Evolutionary conservation across 2,797 vertebrate species (phyloP), one percentile per base, ranked within the genome.

Genomic region (Sandelia bainsii): DNA sequence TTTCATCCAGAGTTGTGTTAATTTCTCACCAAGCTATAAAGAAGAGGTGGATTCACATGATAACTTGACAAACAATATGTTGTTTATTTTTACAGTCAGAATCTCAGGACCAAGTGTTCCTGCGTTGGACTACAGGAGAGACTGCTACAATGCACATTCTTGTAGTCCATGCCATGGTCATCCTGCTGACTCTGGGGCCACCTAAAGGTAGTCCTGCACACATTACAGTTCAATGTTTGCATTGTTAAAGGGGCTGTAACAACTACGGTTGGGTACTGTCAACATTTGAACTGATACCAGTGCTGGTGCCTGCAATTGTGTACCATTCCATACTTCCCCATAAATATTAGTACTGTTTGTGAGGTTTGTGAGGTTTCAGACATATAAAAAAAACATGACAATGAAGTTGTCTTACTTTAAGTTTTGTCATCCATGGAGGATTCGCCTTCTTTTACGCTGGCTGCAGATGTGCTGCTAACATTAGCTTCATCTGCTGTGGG

Each of bases 121-220:
- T 99, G 59, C 97, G 98, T 1, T 99, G 98, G 98, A 96, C 94
- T 3, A 96, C 96, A 8, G 98, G 98, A 60, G 98, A 99, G 87
- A 97, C 97, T 0, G 98, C 98, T 37, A 99, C 98, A 0, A 99
- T 99, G 97, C 98, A 99, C 87, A 99, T 99, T 61, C 94, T 99
- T 4, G 97, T 99, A n/a, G 98, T 99, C 60, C 98, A 99, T 0
- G 98, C 98, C 65, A 99, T 99, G 96, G 98, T 99, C 76, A 99
- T 99, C 80, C 93, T 99, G 52, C 94, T 99, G 79, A 93, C 93
- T 29, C 79, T 93, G 48, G 93, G 93, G 12, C 91, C 93, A 1
- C 90, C 93, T 14, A 93, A 92, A 93, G 91, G 92, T 92, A 72
- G 2, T n/a, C 25, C 40, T 25, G n/a, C 22, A 58, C 9, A 45